A percentile compares a stretch with the other conserved stretches of the same genome.
phyloP scores from a whole-genome alignment of 2,888 invertebrate species.

The Chouioia cunea region DNA sequence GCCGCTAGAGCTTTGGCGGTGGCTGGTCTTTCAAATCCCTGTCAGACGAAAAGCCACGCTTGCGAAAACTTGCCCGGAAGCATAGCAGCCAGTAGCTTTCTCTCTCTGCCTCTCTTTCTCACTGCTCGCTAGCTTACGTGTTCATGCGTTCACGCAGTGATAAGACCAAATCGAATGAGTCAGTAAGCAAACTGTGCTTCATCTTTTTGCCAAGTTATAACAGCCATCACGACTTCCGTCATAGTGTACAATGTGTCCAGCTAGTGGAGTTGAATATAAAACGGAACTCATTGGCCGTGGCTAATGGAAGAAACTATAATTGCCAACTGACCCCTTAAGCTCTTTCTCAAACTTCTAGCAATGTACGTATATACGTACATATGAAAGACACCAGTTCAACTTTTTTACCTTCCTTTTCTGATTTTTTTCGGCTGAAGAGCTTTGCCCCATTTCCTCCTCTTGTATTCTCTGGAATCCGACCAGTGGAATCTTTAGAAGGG shows the following conservation, averaged over 20 bases:
- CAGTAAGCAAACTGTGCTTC: not conserved
- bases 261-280: not conserved
- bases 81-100: too few relatives aligned
- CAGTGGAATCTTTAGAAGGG: too few relatives aligned
- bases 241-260: conserved; percentile 5
- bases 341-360: conserved; percentile 15
- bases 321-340: conserved; percentile 20
- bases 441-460: not conserved
- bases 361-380: not conserved
- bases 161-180: conserved; percentile 14
- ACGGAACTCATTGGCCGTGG: not conserved
- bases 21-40: too few relatives aligned
- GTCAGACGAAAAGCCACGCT: too few relatives aligned
- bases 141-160: too few relatives aligned
- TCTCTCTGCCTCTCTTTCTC: too few relatives aligned
- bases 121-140: too few relatives aligned
- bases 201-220: not conserved
- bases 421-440: not conserved
- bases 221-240: not conserved
- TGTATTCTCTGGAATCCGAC: too few relatives aligned
- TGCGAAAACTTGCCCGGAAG: too few relatives aligned
- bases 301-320: conserved; percentile 33
- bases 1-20: too few relatives aligned
- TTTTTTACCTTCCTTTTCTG: not conserved
- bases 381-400: conserved; percentile 10